Percentiles rank a stretch among this genome's conserved stretches.
Conservation (phyloP, 2,113 vertebrate genomes). For the Brachyistius frenatus region DNA sequence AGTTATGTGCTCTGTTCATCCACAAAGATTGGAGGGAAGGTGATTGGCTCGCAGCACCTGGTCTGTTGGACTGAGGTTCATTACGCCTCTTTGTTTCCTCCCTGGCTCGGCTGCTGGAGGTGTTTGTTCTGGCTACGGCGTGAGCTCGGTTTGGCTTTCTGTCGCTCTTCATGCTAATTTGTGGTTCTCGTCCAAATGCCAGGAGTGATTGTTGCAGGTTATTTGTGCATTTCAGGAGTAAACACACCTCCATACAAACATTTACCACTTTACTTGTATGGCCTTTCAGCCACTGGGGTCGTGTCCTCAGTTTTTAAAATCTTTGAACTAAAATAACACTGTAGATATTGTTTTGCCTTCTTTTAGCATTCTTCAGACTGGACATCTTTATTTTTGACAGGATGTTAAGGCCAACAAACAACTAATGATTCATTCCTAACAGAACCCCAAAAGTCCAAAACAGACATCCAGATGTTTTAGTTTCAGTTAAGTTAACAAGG, state of each 20-base stretch:
- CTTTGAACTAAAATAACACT: too few relatives aligned
- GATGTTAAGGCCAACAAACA: too few relatives aligned
- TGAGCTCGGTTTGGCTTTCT: not conserved
- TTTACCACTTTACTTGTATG: not conserved
- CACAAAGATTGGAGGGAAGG: not conserved
- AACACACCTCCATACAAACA: not conserved
- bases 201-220: not conserved
- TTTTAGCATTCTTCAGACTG: too few relatives aligned
- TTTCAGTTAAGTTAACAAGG: too few relatives aligned
- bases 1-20: slow-evolving; percentile 4
- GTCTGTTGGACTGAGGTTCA: slow-evolving; percentile 1
- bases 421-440: too few relatives aligned
- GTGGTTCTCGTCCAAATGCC: not conserved
- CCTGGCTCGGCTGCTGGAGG: not conserved
- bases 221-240: not conserved
- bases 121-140: slow-evolving; percentile 3
- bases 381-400: too few relatives aligned
- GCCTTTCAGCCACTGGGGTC: too few relatives aligned
- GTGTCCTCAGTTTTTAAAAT: too few relatives aligned
- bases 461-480: too few relatives aligned
- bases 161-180: not conserved
- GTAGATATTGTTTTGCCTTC: too few relatives aligned
- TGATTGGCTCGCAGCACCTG: slow-evolving; percentile 43
- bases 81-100: slow-evolving; percentile 20
- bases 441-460: too few relatives aligned